Evolutionary conservation across 2,113 vertebrate species (phyloP), one percentile per base, ranked within the genome.

Genomic region (Lethenteron reissneri): DNA sequence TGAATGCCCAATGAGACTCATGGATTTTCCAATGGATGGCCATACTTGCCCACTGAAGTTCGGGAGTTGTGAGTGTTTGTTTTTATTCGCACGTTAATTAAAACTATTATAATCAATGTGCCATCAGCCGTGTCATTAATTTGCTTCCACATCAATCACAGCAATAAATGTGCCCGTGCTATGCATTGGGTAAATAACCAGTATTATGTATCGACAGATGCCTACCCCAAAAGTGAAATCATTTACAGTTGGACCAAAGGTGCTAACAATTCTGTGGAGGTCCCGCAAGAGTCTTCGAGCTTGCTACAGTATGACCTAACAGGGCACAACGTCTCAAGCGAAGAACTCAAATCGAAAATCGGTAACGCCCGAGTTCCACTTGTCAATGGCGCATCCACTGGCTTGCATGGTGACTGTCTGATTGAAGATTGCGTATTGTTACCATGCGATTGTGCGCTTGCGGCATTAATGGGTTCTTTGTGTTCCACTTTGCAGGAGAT

Each of bases 221-320:
- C 84, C 12, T 86, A 86, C 71, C 84, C 84, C 7, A 82, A 83
- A 58, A 85, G 81, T 21, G 84, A 86, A 77, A 86, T 86, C 2
- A 80, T 86, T 68, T 86, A 86, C 77, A 85, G 83, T 0, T 86
- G 84, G 84, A 86, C 84, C 77, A 86, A 86, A 75, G 84, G 84
- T 2, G 83, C 84, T 1, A 73, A 79, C 19, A 81, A 81, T 1
- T 86, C 84, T 2, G 84, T 86, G 1, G 84, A 85, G 74, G 83
- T 86, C n/a, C 84, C 84, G 2, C 77, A 83, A 74, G 84, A 86
- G 72, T 85, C 84, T 1, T 86, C 84, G 64, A 86, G 83, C 72
- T 75, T 86, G 72, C 77, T 86, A 14, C 84, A 86, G 78, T 85
- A 86, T 14, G 84, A 86, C 76, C 83, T 86, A 21, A 82, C 85